Conservation (phyloP, 2,888 invertebrate genomes). For the Eilema sororculum region DNA sequence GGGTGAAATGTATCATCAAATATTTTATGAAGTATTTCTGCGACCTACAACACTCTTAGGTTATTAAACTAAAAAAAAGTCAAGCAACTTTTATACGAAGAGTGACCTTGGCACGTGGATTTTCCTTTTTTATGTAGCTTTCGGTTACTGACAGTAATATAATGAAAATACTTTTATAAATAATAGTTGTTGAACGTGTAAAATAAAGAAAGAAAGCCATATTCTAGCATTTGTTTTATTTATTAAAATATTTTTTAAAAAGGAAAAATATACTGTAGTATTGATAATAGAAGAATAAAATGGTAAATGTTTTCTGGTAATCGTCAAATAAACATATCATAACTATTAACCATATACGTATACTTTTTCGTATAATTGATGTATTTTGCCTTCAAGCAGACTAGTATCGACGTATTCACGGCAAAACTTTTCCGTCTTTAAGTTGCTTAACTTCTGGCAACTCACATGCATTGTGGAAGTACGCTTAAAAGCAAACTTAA, state of each 20-base stretch:
- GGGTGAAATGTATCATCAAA: constrained; percentile 2
- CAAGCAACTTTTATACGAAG: not conserved
- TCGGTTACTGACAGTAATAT: not conserved
- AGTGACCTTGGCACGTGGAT: not conserved
- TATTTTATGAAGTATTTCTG: not conserved
- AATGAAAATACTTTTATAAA: not conserved
- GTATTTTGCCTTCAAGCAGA: constrained; percentile 31
- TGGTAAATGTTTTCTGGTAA: no score
- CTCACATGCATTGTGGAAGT: constrained; percentile 59
- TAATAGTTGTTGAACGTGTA: not conserved
- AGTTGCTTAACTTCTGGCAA: constrained; percentile 40
- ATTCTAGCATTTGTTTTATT: not conserved
- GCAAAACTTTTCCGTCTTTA: constrained; percentile 43
- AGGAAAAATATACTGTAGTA: not conserved
- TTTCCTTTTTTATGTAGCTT: not conserved
- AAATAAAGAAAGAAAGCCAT: not conserved
- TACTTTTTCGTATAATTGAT: constrained; percentile 4
- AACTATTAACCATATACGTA: no score
- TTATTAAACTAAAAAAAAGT: constrained; percentile 4
- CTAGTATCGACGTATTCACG: constrained; percentile 40
- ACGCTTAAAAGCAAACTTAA: constrained; percentile 49
- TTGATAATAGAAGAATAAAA: no score
- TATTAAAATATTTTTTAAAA: not conserved
- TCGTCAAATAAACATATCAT: no score
- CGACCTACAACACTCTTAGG: constrained; percentile 3